phyloP scores from a whole-genome alignment of 37 sponge, comb jelly and placozoan genomes.

The Tethya wilhelma region DNA sequence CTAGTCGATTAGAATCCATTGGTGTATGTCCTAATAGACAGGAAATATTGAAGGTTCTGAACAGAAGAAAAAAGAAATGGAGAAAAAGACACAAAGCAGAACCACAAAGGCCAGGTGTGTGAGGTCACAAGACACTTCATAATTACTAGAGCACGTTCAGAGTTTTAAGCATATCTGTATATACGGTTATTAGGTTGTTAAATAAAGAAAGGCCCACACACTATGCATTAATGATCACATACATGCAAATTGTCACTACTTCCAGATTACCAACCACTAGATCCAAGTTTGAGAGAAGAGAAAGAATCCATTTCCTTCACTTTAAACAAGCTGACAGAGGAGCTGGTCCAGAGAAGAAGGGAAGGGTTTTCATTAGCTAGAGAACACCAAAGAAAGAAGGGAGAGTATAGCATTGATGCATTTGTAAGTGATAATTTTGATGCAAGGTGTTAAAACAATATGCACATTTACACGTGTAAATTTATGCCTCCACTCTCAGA shows the following conservation, averaged over 20 bases:
- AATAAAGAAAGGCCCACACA: too few species aligned
- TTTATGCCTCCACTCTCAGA: not conserved
- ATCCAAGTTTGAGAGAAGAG: conserved; percentile 21
- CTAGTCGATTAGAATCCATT: conserved; percentile 3
- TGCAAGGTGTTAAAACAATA: not conserved
- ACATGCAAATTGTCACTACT: not conserved
- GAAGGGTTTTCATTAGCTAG: conserved; percentile 10
- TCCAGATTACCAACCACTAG: not conserved
- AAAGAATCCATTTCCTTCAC: not conserved
- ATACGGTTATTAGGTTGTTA: too few species aligned
- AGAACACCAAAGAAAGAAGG: conserved; percentile 2
- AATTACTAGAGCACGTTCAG: not conserved
- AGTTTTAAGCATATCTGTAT: too few species aligned
- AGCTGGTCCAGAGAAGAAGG: not conserved
- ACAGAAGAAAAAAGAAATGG: conserved; percentile 31
- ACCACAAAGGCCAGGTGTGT: not conserved
- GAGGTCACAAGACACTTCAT: not conserved
- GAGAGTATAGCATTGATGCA: not conserved
- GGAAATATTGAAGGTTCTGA: conserved; percentile 5
- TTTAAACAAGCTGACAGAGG: not conserved
- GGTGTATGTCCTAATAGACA: not conserved
- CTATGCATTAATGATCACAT: too few species aligned
- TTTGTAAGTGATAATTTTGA: not conserved
- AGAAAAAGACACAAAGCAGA: conserved; percentile 10
- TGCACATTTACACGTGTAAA: not conserved